Percentiles rank a stretch among this genome's conserved stretches.
phyloP scores from a whole-genome alignment of 2,797 vertebrate species.

The Phoxinus dragarum region DNA sequence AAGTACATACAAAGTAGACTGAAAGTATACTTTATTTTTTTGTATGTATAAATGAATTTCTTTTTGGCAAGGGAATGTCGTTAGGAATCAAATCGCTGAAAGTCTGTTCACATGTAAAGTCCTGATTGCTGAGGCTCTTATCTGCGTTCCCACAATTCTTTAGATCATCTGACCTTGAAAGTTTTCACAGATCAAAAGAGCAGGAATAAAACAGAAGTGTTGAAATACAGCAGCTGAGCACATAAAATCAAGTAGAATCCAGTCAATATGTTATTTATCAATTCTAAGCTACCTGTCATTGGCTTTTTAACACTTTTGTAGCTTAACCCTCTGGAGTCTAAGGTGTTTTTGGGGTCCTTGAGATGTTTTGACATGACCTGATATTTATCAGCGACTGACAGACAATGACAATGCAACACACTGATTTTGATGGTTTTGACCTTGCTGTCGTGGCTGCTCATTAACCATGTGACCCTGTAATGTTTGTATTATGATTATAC shows the following conservation, averaged over 20 bases:
- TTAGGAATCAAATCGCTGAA: neutral
- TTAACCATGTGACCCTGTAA: constrained; percentile 3
- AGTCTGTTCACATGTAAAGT: neutral
- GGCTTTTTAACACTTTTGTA: neutral
- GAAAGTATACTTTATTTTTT: too few species aligned
- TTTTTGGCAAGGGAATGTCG: neutral
- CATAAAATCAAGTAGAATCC: neutral
- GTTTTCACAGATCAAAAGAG: neutral
- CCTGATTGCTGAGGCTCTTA: neutral
- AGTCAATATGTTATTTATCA: neutral
- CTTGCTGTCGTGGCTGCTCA: constrained; percentile 2
- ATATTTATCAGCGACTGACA: neutral
- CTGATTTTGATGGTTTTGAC: neutral
- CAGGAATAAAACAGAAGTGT: neutral
- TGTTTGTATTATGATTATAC: neutral
- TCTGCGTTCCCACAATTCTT: neutral
- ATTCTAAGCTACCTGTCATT: neutral
- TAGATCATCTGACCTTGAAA: neutral
- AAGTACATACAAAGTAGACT: too few species aligned
- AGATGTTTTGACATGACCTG: too few species aligned
- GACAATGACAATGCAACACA: neutral
- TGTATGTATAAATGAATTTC: too few species aligned
- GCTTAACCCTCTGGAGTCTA: too few species aligned
- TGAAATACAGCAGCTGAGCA: neutral
- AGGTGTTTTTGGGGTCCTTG: too few species aligned